phyloP scores from a whole-genome alignment of 1,140 invertebrate species.

The Asbolus verrucosus region DNA sequence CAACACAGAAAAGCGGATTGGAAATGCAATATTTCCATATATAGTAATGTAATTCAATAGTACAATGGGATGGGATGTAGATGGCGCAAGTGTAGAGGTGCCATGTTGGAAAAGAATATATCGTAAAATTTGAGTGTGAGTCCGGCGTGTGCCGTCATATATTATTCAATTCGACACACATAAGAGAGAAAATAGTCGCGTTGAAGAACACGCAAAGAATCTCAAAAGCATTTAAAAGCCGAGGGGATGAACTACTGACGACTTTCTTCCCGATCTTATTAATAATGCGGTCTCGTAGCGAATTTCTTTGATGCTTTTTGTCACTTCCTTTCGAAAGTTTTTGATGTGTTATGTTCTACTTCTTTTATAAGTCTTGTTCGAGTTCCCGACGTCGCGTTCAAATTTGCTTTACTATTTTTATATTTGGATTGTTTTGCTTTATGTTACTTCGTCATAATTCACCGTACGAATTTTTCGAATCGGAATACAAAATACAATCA shows the following conservation, averaged over 20 bases:
- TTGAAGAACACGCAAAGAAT: slow-evolving; percentile 20
- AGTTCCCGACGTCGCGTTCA: slow-evolving; percentile 12
- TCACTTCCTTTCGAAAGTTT: slow-evolving; percentile 33
- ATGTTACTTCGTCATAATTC: slow-evolving; percentile 5
- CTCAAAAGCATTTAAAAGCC: slow-evolving; percentile 37
- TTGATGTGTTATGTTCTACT: slow-evolving; percentile 35
- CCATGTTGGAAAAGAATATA: slow-evolving; percentile 4
- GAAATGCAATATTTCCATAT: slow-evolving; percentile 26
- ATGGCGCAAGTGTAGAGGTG: background rate
- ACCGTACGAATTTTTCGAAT: slow-evolving; percentile 11
- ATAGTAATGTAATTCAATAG: slow-evolving; percentile 27
- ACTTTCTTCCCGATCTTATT: slow-evolving; percentile 35
- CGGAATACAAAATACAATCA: background rate
- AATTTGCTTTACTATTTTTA: slow-evolving; percentile 28
- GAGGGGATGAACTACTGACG: slow-evolving; percentile 25
- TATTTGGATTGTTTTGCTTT: slow-evolving; percentile 1
- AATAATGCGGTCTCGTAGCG: slow-evolving; percentile 37
- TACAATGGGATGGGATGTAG: slow-evolving; percentile 10
- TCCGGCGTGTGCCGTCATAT: background rate
- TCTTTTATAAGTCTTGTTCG: slow-evolving; percentile 25
- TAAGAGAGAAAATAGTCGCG: slow-evolving; percentile 8
- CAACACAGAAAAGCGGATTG: slow-evolving; percentile 17
- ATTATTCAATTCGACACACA: slow-evolving; percentile 18
- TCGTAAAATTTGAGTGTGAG: background rate
- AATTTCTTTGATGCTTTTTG: slow-evolving; percentile 27